Percentiles rank a stretch among this genome's conserved stretches.
Conservation (phyloP, 1,140 invertebrate genomes). For the Hirudo medicinalis region DNA sequence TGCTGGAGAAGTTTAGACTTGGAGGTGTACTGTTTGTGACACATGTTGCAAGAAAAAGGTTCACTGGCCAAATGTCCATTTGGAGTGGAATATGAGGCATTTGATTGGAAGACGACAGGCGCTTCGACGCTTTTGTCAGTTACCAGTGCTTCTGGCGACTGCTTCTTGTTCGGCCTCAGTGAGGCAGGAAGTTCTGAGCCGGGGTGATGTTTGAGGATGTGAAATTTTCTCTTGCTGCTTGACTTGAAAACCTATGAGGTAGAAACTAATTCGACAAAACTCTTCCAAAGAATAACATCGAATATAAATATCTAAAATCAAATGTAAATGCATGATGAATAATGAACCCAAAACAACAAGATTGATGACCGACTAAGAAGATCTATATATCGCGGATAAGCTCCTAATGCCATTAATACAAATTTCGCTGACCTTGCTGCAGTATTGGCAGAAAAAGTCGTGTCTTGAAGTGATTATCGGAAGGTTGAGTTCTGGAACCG, state of each 20-base stretch:
- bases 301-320: too few species aligned
- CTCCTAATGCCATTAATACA: not conserved
- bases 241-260: slow-evolving; percentile 59
- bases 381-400: too few species aligned
- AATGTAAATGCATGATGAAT: too few species aligned
- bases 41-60: slow-evolving; percentile 63
- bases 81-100: slow-evolving; percentile 55
- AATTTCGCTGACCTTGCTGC: slow-evolving; percentile 49
- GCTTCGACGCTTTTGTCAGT: slow-evolving; percentile 14
- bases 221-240: slow-evolving; percentile 67
- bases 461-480: slow-evolving; percentile 64
- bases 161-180: slow-evolving; percentile 23
- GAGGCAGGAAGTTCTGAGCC: slow-evolving; percentile 53
- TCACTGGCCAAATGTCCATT: slow-evolving; percentile 59
- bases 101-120: slow-evolving; percentile 44
- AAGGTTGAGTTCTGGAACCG: slow-evolving; percentile 65
- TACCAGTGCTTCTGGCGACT: not conserved
- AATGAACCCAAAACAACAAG: too few species aligned
- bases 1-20: slow-evolving; percentile 69
- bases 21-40: slow-evolving; percentile 51
- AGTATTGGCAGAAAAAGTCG: slow-evolving; percentile 73
- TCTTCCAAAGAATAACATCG: too few species aligned
- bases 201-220: slow-evolving; percentile 73
- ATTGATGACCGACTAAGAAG: too few species aligned
- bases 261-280: not conserved